Evolutionary conservation across 2,888 invertebrate species (phyloP).

Genomic region (Scaptomyza caliginosa): DNA sequence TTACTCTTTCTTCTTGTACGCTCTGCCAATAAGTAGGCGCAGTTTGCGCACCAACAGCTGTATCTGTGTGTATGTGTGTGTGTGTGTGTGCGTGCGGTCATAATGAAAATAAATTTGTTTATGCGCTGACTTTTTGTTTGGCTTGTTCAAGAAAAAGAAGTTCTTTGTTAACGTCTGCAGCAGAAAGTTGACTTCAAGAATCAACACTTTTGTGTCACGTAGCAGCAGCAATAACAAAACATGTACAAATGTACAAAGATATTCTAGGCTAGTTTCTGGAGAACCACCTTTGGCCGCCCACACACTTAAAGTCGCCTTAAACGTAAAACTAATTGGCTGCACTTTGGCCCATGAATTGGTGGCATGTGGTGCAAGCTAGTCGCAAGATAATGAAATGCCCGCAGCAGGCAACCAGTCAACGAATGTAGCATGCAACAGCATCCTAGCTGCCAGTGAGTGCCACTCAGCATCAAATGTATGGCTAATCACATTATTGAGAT

Average conservation of each 20-base stretch:
- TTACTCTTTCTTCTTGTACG: neutral
- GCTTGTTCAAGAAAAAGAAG: slow-evolving; percentile 56
- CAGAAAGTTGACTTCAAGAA: slow-evolving; percentile 36
- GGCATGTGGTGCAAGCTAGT: slow-evolving; percentile 25
- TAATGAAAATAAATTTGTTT: slow-evolving; percentile 71
- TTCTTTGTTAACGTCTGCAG: slow-evolving; percentile 54
- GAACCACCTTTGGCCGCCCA: slow-evolving; percentile 39
- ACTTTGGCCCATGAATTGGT: slow-evolving; percentile 51
- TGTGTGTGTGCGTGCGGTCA: slow-evolving; percentile 37
- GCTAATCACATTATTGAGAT: slow-evolving; percentile 64
- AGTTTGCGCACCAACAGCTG: slow-evolving; percentile 14
- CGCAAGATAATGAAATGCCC: slow-evolving; percentile 62
- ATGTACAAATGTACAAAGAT: no score
- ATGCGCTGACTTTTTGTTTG: slow-evolving; percentile 49
- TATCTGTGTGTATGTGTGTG: slow-evolving; percentile 5
- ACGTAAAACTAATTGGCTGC: slow-evolving; percentile 55
- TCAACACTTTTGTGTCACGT: slow-evolving; percentile 64
- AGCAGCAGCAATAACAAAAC: slow-evolving; percentile 23
- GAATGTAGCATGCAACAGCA: slow-evolving; percentile 32
- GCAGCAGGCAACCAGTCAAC: slow-evolving; percentile 32
- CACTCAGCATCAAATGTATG: slow-evolving; percentile 60
- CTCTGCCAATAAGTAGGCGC: slow-evolving; percentile 45
- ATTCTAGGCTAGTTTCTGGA: neutral
- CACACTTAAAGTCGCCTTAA: slow-evolving; percentile 39
- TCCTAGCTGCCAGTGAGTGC: slow-evolving; percentile 33